Evolutionary conservation across 2,797 vertebrate genomes (phyloP), one percentile per base, ranked within the genome.

Genomic region (Liasis olivaceus): DNA sequence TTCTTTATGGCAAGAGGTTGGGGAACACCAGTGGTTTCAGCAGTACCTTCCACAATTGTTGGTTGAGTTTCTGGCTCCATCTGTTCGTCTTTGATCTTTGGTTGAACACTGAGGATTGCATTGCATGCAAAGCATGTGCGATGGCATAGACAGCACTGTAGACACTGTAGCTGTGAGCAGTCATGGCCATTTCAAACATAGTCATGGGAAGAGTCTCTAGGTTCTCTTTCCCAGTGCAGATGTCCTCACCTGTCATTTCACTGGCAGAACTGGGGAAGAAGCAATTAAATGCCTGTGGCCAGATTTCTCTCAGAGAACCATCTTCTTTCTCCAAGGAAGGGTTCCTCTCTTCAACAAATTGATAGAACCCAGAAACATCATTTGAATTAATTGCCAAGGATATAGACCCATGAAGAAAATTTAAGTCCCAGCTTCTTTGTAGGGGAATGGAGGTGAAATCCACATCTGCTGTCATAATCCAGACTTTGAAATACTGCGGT

Each of bases 161-260:
- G 88, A 93, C 60, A 47, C 62, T 87, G 56, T 93, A 93, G 51
- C 88, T 93, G 58, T 91, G 85, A 4, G 62, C 54, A 7, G 51
- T 69, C 24, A 91, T 91, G 31, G 5, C 26, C 85, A 58, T 58
- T 87, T 91, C 90, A 87, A 69, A 91, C 42, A 58, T 54, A 28
- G 85, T 8, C 28, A 47, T 24, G 6, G 90, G 63, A 0, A 91
- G 85, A 2, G 31, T 28, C 31, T 87, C 54, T 20, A 91, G 17
- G 1, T 8, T 36, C 64, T 91, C 90, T 14, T 87, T 66, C 13
- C 85, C 90, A 2, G 85, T 91, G 14, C 90, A 91, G 17, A n/a
- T n/a, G 1, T 85, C 28, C 47, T 6, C 26, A 56, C 5, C 26
- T 13, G 51, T 85, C 47, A 54, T 26, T 14, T 6, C 26, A 14